Evolutionary conservation across 2,888 invertebrate species (phyloP), one percentile per base, ranked within the genome.

Genomic region (Cryptocheilus praepositus): DNA sequence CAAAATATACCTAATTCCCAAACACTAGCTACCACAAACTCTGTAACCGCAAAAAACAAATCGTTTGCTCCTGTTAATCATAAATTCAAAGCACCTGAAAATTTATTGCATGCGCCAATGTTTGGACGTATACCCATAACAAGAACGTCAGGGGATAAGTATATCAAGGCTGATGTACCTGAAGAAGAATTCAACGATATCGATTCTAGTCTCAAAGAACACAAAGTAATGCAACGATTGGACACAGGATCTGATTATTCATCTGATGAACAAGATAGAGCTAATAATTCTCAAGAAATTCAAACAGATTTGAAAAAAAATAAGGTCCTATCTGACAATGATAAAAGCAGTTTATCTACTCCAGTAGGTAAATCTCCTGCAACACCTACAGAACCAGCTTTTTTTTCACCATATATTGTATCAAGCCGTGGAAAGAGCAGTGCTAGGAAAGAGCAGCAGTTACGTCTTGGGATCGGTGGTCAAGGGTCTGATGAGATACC

Each of bases 351-450:
- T n/a, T 15, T 0, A 21, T 21, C 43, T 18, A 4, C 13, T 0
- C 49, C 28, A 59, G 28, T 66, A 56, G 3, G 44, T 21, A 21
- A 16, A 13, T 11, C 45, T 15, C 53, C 54, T 36, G 36, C 13
- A 16, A 51, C 55, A 22, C 4, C 28, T 0, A 21, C n/a, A 0
- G 69, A 72, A 28, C 78, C 81, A 15, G 80, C 73, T 13, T 69
- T 74, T 2, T 86, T 81, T 54, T 88, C 88, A 70, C 93, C 92
- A 0, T 92, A 90, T 82, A 90, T 93, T 0, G 92, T 92, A 0
- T 80, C 91, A 61, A 92, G 92, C 0, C 86, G 93, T 21, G 93
- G 93, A 0, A 93, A 93, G 75, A 89, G 87, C 0, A 92, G 91
- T 74, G 91, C 91, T 0, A 88, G 92, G 43, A 90, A 89, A 55